Conservation (phyloP, 1,140 invertebrate genomes). For the Dermatophagoides farinae region DNA sequence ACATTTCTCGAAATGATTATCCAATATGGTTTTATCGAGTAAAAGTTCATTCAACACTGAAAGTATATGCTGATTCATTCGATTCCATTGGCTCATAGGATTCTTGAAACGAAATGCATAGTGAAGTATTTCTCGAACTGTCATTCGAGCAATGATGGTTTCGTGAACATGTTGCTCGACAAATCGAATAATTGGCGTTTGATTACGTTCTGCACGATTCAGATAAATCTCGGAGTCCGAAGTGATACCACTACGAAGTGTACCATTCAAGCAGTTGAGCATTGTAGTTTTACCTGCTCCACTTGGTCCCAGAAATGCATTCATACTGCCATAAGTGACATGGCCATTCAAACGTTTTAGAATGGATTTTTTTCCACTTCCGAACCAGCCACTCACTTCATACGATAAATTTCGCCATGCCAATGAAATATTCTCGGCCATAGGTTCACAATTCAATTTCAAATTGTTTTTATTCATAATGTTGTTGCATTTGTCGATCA, state of each 20-base stretch:
- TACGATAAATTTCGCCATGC: background rate
- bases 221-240: background rate
- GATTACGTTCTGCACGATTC: background rate
- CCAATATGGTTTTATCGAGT: background rate
- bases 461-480: too few species aligned
- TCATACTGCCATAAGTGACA: background rate
- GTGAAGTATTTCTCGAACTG: background rate
- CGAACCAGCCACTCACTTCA: background rate
- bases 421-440: background rate
- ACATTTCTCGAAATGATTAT: background rate
- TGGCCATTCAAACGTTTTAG: conserved; percentile 2
- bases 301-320: conserved; percentile 18
- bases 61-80: background rate
- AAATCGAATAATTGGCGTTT: background rate
- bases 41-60: background rate
- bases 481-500: too few species aligned
- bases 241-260: background rate
- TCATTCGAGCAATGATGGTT: background rate
- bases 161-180: conserved; percentile 1
- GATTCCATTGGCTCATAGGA: background rate
- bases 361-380: background rate
- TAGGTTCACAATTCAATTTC: too few species aligned
- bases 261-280: conserved; percentile 13
- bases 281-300: conserved; percentile 22
- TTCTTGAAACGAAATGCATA: conserved; percentile 6